Evolutionary conservation across 2,113 vertebrate genomes (phyloP).

Genomic region (Apodemus sylvaticus): DNA sequence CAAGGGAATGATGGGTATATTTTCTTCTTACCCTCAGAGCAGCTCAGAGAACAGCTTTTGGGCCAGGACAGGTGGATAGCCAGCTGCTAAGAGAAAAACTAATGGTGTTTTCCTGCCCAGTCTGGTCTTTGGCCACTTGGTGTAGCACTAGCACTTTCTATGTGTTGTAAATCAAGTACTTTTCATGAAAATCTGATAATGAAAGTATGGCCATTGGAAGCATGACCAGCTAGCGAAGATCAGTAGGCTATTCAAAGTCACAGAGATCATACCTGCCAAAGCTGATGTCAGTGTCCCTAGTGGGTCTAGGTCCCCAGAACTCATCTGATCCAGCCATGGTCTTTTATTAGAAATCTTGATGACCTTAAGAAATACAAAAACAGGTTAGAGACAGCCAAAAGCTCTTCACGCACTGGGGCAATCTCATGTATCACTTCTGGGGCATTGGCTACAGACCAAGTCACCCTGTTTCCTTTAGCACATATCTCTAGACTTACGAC

Average conservation of each 20-base stretch:
- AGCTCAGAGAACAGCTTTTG: constrained; percentile 48
- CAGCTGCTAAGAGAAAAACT: background rate
- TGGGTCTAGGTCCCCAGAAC: background rate
- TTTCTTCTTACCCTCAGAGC: background rate
- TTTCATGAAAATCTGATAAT: background rate
- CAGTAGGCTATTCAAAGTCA: background rate
- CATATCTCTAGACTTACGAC: background rate
- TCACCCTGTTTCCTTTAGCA: background rate
- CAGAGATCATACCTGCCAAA: background rate
- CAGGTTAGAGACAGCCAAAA: background rate
- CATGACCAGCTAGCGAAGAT: background rate
- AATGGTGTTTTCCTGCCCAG: background rate
- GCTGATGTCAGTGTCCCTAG: background rate
- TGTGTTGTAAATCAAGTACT: background rate
- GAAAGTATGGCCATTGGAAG: background rate
- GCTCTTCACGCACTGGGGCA: background rate
- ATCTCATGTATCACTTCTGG: background rate
- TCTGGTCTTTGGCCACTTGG: background rate
- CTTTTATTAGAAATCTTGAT: background rate
- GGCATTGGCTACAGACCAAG: background rate
- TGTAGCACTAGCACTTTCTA: background rate
- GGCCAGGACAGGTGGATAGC: background rate
- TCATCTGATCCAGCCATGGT: background rate
- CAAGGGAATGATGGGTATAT: constrained; percentile 5
- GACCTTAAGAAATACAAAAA: background rate